Evolutionary conservation across 2,888 invertebrate species (phyloP), one percentile per base, ranked within the genome.

Genomic region (Lysandra bellargus): DNA sequence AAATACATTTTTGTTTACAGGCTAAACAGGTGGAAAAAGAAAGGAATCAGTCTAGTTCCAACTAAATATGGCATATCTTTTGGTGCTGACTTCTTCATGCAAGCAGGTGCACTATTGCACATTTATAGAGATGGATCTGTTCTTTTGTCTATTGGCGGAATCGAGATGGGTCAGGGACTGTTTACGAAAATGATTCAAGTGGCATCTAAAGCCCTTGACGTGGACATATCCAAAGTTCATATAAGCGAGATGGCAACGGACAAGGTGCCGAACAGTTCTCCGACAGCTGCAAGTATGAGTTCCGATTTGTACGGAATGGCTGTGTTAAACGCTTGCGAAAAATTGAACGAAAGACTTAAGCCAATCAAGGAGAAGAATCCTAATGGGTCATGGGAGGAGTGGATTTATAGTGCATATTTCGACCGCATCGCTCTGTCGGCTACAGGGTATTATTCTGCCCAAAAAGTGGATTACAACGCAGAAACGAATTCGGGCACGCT

Each of bases 111-210:
- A 1, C 92, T 98, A 79, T 93, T 98, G 5, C 95, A 97, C 80
- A 92, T 98, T 4, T 98, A 98, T 88, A 95, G 93, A 1, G 97
- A 97, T 86, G 98, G 98, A 12, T 97, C 98, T 0, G 97, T 98
- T 4, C 92, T 98, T 44, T 86, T 98, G 73, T 95, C 96, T 5
- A 97, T 97, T 86, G 97, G 97, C 78, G 98, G 98, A 23, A 96
- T 97, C 78, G 98, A 98, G 95, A 98, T 98, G 98, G 98, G 98
- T 0, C 98, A 98, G 92, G 98, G 98, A 0, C 93, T 98, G 4
- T 97, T 97, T 87, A 98, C 98, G 0, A 98, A 98, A 95, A 97
- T 98, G 96, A 96, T 97, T 80, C 98, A 98, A 95, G 96, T 97
- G 0, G 97, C 97, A 0, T 97, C 97, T 80, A 95, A 95, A 85